Percentiles rank a stretch among this genome's conserved stretches.
Conservation (phyloP, 1,140 invertebrate genomes). For the Fopius arisanus region DNA sequence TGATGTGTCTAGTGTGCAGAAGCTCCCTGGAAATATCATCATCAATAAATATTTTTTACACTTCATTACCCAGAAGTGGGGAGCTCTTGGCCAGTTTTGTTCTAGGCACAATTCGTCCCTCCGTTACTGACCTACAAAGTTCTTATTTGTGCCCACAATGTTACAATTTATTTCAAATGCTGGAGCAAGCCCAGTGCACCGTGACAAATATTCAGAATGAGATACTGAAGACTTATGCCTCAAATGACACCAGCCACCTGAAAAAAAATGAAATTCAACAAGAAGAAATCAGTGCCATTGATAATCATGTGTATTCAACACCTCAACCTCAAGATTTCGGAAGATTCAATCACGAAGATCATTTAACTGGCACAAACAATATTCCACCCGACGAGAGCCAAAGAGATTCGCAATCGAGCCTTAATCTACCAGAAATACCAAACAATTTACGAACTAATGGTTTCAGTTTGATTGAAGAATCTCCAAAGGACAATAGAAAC, state of each 20-base stretch:
- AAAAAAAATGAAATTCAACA: conserved; percentile 26
- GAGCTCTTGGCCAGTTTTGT: conserved; percentile 47
- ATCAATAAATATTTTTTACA: conserved; percentile 50
- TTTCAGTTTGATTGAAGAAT: background rate
- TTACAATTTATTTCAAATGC: conserved; percentile 50
- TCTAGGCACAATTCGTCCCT: conserved; percentile 37
- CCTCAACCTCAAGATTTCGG: conserved; percentile 37
- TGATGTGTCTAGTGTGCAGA: conserved; percentile 49
- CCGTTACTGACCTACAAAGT: conserved; percentile 33
- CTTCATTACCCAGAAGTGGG: conserved; percentile 44
- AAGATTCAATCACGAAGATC: conserved; percentile 10
- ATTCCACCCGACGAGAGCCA: background rate
- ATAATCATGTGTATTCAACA: conserved; percentile 6
- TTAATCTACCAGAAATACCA: background rate
- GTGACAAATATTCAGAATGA: conserved; percentile 47
- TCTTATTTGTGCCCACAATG: conserved; percentile 49
- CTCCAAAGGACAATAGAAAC: background rate
- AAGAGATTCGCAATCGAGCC: background rate
- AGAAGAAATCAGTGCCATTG: background rate
- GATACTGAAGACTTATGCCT: conserved; percentile 48
- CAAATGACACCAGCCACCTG: background rate
- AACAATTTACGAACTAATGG: background rate
- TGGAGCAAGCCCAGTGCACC: conserved; percentile 54
- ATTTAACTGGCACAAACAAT: background rate
- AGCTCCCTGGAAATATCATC: conserved; percentile 38